A percentile compares a stretch with the other conserved stretches of the same genome.
phyloP scores from a whole-genome alignment of 2,888 invertebrate species.

The Papilio elwesi region DNA sequence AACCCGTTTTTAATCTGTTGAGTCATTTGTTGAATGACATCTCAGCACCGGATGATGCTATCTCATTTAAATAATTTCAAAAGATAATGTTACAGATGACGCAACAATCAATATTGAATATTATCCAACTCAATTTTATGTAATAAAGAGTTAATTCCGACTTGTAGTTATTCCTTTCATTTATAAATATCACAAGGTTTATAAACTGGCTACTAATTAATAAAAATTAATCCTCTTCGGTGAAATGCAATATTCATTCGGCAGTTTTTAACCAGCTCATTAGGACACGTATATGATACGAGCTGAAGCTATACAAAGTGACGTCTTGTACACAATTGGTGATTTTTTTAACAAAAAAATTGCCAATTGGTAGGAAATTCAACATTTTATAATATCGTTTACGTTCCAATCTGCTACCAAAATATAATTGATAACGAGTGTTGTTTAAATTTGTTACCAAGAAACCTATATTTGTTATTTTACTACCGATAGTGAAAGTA shows the following conservation, averaged over 20 bases:
- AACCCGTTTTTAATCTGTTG: not conserved
- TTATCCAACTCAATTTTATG: not conserved
- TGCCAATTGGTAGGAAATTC: no score
- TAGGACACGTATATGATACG: no score
- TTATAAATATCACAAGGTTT: no score
- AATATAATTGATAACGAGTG: not conserved
- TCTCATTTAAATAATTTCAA: not conserved
- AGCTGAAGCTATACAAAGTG: no score
- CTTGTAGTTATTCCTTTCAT: no score
- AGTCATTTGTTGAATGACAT: not conserved
- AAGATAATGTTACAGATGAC: not conserved
- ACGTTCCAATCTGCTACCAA: not conserved
- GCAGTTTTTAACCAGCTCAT: no score
- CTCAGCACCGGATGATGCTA: not conserved
- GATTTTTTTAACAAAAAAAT: no score
- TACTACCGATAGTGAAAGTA: slow-evolving; percentile 22
- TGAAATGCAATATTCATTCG: no score
- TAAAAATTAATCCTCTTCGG: no score
- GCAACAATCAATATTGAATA: not conserved
- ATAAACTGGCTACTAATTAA: no score
- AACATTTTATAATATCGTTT: not conserved
- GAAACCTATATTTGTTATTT: slow-evolving; percentile 11
- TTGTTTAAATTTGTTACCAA: not conserved
- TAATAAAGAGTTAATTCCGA: no score
- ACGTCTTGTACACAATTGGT: no score